These are phyloP conservation scores for Drosophila hamatofila DNA, from an alignment of 2,888 invertebrate species.

Conservation along the genomic window DNA sequence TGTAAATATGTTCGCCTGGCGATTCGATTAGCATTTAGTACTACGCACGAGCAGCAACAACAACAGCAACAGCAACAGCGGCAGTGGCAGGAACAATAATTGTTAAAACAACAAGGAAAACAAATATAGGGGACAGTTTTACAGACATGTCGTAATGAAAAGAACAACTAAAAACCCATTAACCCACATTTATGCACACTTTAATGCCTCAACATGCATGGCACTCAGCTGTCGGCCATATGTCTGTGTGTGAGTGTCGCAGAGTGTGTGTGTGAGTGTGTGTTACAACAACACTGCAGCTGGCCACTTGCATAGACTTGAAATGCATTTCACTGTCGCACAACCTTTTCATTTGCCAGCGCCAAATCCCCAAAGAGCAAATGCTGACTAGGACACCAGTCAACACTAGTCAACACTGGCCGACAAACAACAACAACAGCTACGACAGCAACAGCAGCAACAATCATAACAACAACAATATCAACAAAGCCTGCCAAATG, in stretches of 20 bases:
- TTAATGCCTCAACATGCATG: constrained; percentile 64
- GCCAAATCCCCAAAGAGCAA: constrained; percentile 57
- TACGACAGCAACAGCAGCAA: constrained; percentile 24
- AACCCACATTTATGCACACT: constrained; percentile 75
- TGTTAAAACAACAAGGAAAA: constrained; percentile 7
- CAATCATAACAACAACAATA: constrained; percentile 36
- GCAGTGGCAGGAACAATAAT: constrained; percentile 19
- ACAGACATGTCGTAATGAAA: constrained; percentile 58
- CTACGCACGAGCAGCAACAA: neutral
- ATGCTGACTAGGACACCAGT: constrained; percentile 59
- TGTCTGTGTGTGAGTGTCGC: constrained; percentile 17
- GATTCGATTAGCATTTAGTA: constrained; percentile 63
- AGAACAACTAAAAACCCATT: constrained; percentile 80
- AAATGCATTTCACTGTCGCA: constrained; percentile 72
- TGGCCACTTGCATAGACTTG: constrained; percentile 58
- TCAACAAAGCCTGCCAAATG: constrained; percentile 50
- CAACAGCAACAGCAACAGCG: constrained; percentile 12
- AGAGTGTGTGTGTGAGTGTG: constrained; percentile 1
- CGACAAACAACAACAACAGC: constrained; percentile 31
- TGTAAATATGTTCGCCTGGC: constrained; percentile 16
- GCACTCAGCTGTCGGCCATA: constrained; percentile 44
- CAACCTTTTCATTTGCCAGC: constrained; percentile 61
- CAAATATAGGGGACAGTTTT: constrained; percentile 47
- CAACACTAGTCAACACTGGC: constrained; percentile 53
- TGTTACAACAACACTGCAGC: constrained; percentile 42